phyloP scores from a whole-genome alignment of 2,113 vertebrate genomes.

The Trogon melanurus region DNA sequence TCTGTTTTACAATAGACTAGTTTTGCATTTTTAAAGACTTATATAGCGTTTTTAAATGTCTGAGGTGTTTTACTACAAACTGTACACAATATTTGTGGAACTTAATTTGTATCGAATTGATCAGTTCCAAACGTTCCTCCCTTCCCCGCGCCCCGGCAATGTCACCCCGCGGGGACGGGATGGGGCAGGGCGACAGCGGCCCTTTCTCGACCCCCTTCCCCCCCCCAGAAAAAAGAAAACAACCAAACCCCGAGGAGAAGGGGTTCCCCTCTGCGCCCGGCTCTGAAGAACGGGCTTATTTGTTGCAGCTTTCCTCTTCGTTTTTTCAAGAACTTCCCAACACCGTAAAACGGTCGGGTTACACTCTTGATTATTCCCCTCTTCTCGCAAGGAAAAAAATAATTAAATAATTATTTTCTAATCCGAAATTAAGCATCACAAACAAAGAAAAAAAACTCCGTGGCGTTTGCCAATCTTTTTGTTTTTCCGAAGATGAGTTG shows the following conservation, averaged over 20 bases:
- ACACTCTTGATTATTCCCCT: neutral
- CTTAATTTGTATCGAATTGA: constrained; percentile 73
- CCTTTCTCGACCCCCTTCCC: neutral
- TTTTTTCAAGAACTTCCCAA: neutral
- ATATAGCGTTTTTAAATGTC: constrained; percentile 77
- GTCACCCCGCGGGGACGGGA: neutral
- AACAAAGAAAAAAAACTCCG: neutral
- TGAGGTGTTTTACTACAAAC: constrained; percentile 80
- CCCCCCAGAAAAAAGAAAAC: no score
- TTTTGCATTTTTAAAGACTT: constrained; percentile 79
- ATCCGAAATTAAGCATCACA: constrained; percentile 11
- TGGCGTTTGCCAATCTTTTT: neutral
- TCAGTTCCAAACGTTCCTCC: constrained; percentile 36
- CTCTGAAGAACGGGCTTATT: neutral
- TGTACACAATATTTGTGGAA: constrained; percentile 82
- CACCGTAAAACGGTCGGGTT: neutral
- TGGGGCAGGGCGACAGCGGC: neutral
- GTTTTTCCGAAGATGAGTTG: constrained; percentile 20
- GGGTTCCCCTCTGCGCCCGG: neutral
- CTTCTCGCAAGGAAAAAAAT: neutral
- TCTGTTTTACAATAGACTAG: constrained; percentile 83
- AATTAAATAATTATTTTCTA: neutral
- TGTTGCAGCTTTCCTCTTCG: neutral
- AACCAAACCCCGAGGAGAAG: no score
- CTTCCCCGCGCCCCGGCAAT: constrained; percentile 18